Evolutionary conservation across 2,888 invertebrate species (phyloP), one percentile per base, ranked within the genome.

Genomic region (Dusona sp.): DNA sequence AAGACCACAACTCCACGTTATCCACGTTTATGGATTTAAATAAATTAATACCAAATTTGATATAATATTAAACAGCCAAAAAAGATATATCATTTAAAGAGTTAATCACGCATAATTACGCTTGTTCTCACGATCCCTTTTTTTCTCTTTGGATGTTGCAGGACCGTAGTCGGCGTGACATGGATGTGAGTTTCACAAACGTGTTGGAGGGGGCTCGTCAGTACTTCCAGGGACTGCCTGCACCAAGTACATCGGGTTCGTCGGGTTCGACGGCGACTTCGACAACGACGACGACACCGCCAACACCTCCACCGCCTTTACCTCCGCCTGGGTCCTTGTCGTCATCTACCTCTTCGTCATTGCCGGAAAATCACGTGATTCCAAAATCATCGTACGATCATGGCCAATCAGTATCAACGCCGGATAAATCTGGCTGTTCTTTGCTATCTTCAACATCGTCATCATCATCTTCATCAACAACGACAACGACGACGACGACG

Each of bases 121-220:
- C 22, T 74, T 42, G 22, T 38, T 38, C 11, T 57, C 19, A 57
- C 61, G n/a, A 3, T 11, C 13, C 11, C 19, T 19, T 19, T 25
- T 51, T 57, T 67, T 8, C 22, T 61, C 54, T 83, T 33, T 79
- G 16, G 16, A 84, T 48, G 72, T 92, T 93, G 6, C 90, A 93
- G 93, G 93, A 90, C 87, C 91, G 92, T 90, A 91, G 93, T 93
- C 90, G 92, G 93, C 92, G 95, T 95, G 96, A 95, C 95, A 97
- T 97, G 97, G 97, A 97, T 95, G 96, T 96, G 95, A 96, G 96
- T 95, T 96, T 95, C 95, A 97, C 96, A 95, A 97, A 97, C 96
- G 97, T 97, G 95, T 95, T 97, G 96, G 97, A 97, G 96, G 97
- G 97, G 95, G 97, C 97, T 94, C 96, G 97, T 94, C 97, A 97